Conservation (phyloP, 2,888 invertebrate genomes). For the Fissipunctia ypsillon region DNA sequence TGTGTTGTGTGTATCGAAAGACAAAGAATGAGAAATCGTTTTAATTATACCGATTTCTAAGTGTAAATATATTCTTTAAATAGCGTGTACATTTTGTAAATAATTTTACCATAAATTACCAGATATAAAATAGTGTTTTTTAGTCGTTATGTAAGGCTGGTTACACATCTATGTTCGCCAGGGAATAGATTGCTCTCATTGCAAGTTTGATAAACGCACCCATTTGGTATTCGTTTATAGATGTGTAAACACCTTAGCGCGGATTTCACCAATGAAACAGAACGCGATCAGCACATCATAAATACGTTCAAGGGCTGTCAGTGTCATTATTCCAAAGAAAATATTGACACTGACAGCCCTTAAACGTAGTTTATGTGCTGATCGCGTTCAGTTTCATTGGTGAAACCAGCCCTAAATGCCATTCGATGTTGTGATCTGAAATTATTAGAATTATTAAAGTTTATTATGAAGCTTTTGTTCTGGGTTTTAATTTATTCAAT, state of each 20-base stretch:
- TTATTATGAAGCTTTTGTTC: conserved; percentile 44
- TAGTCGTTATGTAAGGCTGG: conserved; percentile 41
- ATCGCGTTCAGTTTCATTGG: too few species aligned
- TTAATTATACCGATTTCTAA: conserved; percentile 63
- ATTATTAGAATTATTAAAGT: conserved; percentile 69
- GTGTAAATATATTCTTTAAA: conserved; percentile 22
- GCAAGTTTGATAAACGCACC: not conserved
- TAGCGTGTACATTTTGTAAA: conserved; percentile 46
- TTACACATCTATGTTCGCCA: conserved; percentile 5
- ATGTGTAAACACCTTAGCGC: conserved; percentile 27
- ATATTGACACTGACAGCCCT: too few species aligned
- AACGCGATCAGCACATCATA: too few species aligned
- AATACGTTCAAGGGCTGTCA: too few species aligned
- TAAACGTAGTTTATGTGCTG: too few species aligned
- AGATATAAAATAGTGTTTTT: conserved; percentile 36
- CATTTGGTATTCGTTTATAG: not conserved
- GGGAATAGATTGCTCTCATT: not conserved
- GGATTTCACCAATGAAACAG: too few species aligned
- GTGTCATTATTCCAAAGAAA: too few species aligned
- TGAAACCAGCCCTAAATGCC: too few species aligned
- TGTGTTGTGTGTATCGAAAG: conserved; percentile 75
- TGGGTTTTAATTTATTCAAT: conserved; percentile 17
- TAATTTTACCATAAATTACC: conserved; percentile 21
- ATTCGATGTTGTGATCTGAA: conserved; percentile 65
- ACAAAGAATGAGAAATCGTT: conserved; percentile 65